Evolutionary conservation across 2,113 vertebrate genomes (phyloP), one percentile per base, ranked within the genome.

Genomic region (Macroglossus sobrinus): DNA sequence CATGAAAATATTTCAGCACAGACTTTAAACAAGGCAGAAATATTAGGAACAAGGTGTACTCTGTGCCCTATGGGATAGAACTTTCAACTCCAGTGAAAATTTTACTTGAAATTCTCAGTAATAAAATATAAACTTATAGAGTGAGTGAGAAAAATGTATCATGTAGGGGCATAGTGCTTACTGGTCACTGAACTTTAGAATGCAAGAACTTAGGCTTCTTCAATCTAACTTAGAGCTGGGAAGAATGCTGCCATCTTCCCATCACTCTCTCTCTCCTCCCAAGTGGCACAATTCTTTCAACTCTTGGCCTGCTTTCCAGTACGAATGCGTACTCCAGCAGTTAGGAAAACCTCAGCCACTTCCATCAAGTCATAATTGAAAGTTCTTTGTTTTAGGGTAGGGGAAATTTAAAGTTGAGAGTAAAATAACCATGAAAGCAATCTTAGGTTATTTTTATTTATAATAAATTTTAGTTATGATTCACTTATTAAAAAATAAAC

Each of bases 401-500:
- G 26, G 8, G 9, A 8, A 59, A 69, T 86, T 76, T 92, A 28
- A 96, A 84, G 57, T 26, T 16, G 24, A 96, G 2, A 1, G 28
- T 59, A 38, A 19, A 93, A 79, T 38, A 80, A 85, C 57, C 24
- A 90, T 55, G 9, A 35, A 87, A 28, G 16, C 9, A 33, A 1
- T 55, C 30, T 72, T 0, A 0, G 22, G 3, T n/a, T 79, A 22
- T 64, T 59, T 43, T 19, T 63, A 30, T 89, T 9, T 2, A 43
- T 11, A 90, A 50, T 71, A 87, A 16, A 78, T 79, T 91, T 88
- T 53, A n/a, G 19, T 66, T 87, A 33, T 72, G 7, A 4, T 63
- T 78, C 50, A 72, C 10, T 88, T 66, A 94, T n/a, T 43, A 66
- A 84, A 72, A 78, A 86, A 59, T 66, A 64, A 93, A 38, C 30